phyloP scores from a whole-genome alignment of 2,797 vertebrate genomes.

The Clarias pachynema region DNA sequence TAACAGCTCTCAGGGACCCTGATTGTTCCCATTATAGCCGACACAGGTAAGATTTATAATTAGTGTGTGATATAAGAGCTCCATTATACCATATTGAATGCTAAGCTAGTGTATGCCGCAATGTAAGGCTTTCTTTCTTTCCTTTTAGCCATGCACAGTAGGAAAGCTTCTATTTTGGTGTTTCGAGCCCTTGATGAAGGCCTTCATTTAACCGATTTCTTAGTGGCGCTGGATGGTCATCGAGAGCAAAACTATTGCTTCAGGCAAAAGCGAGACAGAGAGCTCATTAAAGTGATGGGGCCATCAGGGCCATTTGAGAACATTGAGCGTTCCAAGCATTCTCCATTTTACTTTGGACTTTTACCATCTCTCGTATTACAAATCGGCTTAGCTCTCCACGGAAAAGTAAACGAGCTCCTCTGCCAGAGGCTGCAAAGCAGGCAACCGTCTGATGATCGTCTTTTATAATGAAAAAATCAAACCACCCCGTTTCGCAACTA shows the following conservation, averaged over 20 bases:
- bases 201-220: slow-evolving; percentile 46
- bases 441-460: slow-evolving; percentile 34
- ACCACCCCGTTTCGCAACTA: slow-evolving; percentile 35
- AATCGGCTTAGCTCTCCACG: slow-evolving; percentile 56
- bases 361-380: slow-evolving; percentile 43
- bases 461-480: slow-evolving; percentile 61
- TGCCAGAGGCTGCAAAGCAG: slow-evolving; percentile 51
- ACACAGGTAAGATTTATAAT: slow-evolving; percentile 53
- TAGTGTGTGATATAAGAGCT: slow-evolving; percentile 51
- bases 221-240: slow-evolving; percentile 41
- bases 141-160: slow-evolving; percentile 29
- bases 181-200: slow-evolving; percentile 41
- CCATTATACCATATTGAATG: slow-evolving; percentile 44
- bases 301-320: slow-evolving; percentile 37
- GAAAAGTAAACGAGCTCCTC: background rate
- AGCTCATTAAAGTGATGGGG: slow-evolving; percentile 49
- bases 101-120: background rate
- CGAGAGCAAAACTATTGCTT: slow-evolving; percentile 39
- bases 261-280: slow-evolving; percentile 30
- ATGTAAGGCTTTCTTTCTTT: slow-evolving; percentile 36
- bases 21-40: slow-evolving; percentile 47
- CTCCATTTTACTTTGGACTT: slow-evolving; percentile 25
- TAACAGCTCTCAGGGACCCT: slow-evolving; percentile 38
- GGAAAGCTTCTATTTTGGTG: slow-evolving; percentile 32
- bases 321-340: slow-evolving; percentile 24